These are phyloP conservation scores for Cephalopterus ornatus DNA, from an alignment of 2,113 vertebrate genomes.

Conservation along the genomic window DNA sequence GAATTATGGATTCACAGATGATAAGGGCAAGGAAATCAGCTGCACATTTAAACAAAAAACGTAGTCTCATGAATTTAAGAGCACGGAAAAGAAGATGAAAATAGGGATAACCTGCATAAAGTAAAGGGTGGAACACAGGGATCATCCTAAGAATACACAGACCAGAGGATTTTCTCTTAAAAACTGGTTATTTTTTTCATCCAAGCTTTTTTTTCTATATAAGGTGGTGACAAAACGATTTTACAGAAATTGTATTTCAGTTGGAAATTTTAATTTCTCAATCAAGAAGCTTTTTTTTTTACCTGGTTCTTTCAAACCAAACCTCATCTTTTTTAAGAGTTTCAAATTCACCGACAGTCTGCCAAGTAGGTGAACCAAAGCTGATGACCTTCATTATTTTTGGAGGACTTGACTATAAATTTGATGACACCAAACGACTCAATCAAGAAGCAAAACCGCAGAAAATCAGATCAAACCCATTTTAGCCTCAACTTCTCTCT, in stretches of 20 bases:
- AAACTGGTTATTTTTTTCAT: not conserved
- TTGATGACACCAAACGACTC: constrained; percentile 16
- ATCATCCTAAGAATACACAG: not conserved
- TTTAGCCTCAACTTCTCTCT: constrained; percentile 46
- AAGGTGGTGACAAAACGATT: not conserved
- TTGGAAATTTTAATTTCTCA: not conserved
- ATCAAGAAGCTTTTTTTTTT: not conserved
- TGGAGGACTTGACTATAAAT: not conserved
- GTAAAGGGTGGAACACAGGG: not conserved
- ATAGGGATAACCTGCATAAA: not conserved
- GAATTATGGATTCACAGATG: accelerated
- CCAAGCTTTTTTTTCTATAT: accelerated
- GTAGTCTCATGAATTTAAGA: not conserved
- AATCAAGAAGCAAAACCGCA: constrained; percentile 7
- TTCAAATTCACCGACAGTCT: not conserved
- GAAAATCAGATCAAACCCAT: not conserved
- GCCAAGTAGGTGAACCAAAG: not conserved
- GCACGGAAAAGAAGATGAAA: not conserved
- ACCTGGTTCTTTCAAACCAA: not conserved
- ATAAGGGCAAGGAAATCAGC: accelerated
- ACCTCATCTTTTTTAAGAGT: not conserved
- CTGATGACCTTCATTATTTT: not conserved
- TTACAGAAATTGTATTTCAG: accelerated
- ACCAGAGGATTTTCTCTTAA: not conserved
- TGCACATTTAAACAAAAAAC: not conserved